These are phyloP conservation scores for Hypsibius dujardini DNA, from an alignment of 1,140 invertebrate genomes.

Conservation along the genomic window DNA sequence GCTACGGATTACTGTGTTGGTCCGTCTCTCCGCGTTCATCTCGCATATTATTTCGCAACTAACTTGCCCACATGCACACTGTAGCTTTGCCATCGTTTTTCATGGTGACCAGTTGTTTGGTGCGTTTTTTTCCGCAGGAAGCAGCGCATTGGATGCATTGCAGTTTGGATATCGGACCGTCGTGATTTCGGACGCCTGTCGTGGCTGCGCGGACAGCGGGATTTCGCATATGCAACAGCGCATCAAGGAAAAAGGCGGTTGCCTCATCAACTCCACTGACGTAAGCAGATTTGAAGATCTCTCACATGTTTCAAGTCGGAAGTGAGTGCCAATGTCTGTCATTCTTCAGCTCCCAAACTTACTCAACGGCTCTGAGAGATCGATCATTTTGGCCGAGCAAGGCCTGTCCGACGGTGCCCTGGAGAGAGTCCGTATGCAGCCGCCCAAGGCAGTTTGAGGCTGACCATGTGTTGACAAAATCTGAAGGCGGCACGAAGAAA, in stretches of 20 bases:
- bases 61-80: background rate
- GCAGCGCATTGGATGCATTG: slow-evolving; percentile 30
- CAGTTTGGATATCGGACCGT: slow-evolving; percentile 73
- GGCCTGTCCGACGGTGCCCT: background rate
- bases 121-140: slow-evolving; percentile 1
- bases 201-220: slow-evolving; percentile 63
- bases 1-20: slow-evolving; percentile 92
- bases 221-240: slow-evolving; percentile 61
- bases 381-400: background rate
- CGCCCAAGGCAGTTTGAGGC: no score
- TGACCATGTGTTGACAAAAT: no score
- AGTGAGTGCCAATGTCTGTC: background rate
- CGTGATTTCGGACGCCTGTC: slow-evolving; percentile 69
- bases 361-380: background rate
- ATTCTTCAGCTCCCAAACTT: background rate
- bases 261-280: slow-evolving; percentile 53
- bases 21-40: slow-evolving; percentile 26
- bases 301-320: background rate
- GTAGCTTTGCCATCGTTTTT: background rate
- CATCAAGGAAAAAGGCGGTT: slow-evolving; percentile 51
- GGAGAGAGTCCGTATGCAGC: background rate
- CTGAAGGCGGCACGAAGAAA: no score
- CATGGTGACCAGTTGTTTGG: background rate
- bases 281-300: slow-evolving; percentile 27
- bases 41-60: background rate